Conservation (phyloP, 2,888 invertebrate species). For the Dermolepida albohirtum region DNA sequence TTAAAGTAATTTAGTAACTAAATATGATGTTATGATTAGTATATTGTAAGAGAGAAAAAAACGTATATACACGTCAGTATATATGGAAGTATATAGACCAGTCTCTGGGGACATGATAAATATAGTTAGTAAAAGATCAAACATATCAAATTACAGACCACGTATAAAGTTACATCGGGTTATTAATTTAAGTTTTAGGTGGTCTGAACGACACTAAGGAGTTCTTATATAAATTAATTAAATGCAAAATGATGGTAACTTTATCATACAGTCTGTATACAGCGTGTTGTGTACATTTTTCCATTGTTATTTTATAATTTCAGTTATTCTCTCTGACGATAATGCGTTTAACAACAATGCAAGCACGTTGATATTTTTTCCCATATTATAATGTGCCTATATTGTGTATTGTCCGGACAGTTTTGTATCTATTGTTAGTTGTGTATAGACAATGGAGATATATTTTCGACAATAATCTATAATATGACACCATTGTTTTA, state of each 20-base stretch:
- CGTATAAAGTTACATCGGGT: slow-evolving; percentile 31
- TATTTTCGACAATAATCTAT: slow-evolving; percentile 16
- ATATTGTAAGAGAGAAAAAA: slow-evolving; percentile 19
- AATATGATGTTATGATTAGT: slow-evolving; percentile 37
- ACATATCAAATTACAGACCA: slow-evolving; percentile 35
- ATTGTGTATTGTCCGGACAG: slow-evolving; percentile 7
- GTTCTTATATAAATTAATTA: slow-evolving; percentile 31
- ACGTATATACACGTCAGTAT: too few relatives aligned
- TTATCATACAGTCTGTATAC: neutral
- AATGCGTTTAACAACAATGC: slow-evolving; percentile 25
- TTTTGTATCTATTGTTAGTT: slow-evolving; percentile 18
- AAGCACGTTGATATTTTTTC: slow-evolving; percentile 4
- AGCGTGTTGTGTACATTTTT: neutral
- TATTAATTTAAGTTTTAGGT: slow-evolving; percentile 41
- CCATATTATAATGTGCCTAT: slow-evolving; percentile 5
- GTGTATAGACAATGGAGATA: slow-evolving; percentile 9
- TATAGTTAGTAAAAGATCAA: slow-evolving; percentile 39
- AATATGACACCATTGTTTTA: slow-evolving; percentile 8
- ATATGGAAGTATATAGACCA: slow-evolving; percentile 1
- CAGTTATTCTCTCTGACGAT: neutral
- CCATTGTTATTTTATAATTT: slow-evolving; percentile 3
- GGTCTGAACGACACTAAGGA: slow-evolving; percentile 22
- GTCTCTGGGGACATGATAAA: slow-evolving; percentile 15
- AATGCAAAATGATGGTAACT: slow-evolving; percentile 17
- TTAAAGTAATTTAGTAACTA: slow-evolving; percentile 35